Conservation (phyloP, 2,888 invertebrate species). For the Pristionchus japonicus region DNA sequence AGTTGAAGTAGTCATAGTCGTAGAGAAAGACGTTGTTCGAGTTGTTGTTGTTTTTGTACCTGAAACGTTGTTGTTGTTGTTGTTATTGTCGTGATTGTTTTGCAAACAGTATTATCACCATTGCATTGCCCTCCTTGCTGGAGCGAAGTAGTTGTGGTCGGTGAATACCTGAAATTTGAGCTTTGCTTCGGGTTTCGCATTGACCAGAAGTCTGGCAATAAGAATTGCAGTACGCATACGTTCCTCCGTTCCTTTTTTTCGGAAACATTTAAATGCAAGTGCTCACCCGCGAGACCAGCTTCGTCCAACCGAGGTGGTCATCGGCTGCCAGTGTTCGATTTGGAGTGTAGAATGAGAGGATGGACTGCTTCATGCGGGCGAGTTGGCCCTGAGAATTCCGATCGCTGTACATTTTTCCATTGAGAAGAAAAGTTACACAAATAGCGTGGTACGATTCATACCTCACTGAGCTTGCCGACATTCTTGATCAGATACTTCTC, state of each 20-base stretch:
- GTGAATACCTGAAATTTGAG: conserved; percentile 4
- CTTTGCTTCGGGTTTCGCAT: no score
- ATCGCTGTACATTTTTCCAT: no score
- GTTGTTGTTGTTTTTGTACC: conserved; percentile 18
- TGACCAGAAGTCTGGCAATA: no score
- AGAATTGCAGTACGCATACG: neutral
- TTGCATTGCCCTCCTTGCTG: neutral
- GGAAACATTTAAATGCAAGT: no score
- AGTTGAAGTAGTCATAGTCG: conserved; percentile 14
- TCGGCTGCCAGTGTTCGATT: neutral
- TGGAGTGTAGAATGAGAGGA: neutral
- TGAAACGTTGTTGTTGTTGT: neutral
- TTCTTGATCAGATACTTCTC: neutral
- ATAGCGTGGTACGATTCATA: neutral
- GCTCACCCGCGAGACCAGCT: neutral
- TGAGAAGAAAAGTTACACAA: no score
- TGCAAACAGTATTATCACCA: neutral
- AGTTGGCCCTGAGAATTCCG: neutral
- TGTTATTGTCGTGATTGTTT: neutral
- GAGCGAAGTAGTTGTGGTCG: neutral
- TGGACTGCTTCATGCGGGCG: neutral
- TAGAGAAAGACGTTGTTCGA: neutral
- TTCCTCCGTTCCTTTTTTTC: no score
- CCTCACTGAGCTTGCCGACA: neutral
- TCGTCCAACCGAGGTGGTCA: neutral